Base-by-base conservation (phyloP, 2,113 vertebrate species). In the Microcebus tavaratra region DNA sequence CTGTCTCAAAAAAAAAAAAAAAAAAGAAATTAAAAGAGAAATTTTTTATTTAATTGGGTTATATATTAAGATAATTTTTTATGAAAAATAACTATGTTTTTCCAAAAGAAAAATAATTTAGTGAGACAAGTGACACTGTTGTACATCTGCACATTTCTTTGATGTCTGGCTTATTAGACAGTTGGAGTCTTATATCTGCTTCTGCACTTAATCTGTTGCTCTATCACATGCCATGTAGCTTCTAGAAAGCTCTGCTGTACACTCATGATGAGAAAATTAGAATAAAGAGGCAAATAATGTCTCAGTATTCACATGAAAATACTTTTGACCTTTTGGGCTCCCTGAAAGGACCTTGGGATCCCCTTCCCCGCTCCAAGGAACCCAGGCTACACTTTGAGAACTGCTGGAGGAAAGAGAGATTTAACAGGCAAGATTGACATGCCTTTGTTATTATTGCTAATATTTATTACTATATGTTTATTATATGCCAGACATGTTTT, bases 201-300 rank as follows among this genome's bases (percentile, higher is more conserved):
- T 48, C 48, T 48, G 42, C 23, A 8, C 2, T 53, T 31, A 9
- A 39, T 29, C n/a, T 80, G 61, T 4, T 7, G 17, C 12, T 1
- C 1, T 13, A 12, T 13, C 75, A 63, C 3, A 0, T 6, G 14
- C n/a, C n/a, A 25, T 0, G 63, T 3, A 14, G 27, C 36, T 63
- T 55, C 88, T 45, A 39, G 34, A 61, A 63, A 48, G 65, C 39
- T 72, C 53, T 39, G 57, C 27, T 3, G 18, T 4, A 3, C 5
- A 0, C 20, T 6, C 25, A 39, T 8, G 79, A 53, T 53, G 80
- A 65, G 1, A 15, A 4, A 23, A 53, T 53, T 50, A 65, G 25
- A n/a, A 42, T 6, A 8, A 36, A 76, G 76, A 18, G 50, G 20
- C 45, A 45, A 50, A 70, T 1, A 2, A 9, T 0, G 1, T 23